Evolutionary conservation across 2,888 invertebrate genomes (phyloP), one percentile per base, ranked within the genome.

Genomic region (Aromia moschata): DNA sequence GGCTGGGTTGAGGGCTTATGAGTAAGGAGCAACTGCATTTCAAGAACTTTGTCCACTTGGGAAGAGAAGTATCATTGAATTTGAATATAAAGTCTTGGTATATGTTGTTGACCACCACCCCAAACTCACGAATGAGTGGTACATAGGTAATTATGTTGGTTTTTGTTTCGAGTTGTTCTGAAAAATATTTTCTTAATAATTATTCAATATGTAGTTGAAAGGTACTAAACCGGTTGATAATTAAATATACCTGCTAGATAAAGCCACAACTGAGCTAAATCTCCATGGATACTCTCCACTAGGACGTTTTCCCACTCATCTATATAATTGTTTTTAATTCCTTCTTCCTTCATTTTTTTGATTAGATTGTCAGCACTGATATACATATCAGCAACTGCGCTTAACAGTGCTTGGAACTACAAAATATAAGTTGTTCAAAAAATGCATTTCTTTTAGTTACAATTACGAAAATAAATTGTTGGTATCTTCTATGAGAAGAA

Each of bases 271-370:
- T 82, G 79, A 40, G 85, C 76, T 11, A 89, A 70, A 62, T 83
- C 82, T 46, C 72, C 70, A 71, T 85, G 84, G 33, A 89, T 80
- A 67, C 87, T 88, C 49, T 86, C 85, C 58, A 86, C 84, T 81
- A 94, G 92, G 53, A 94, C 84, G 77, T 91, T 89, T 46, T 81
- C 79, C 94, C 94, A 94, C 81, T 94, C 94, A 51, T 84, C 83
- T 17, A 83, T 74, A 45, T 87, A 84, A 66, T 78, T 79, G 53
- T 74, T 77, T 37, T 71, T 18, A 1, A 81, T 80, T 67, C 62
- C 69, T 15, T 79, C 69, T 51, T 74, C 67, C 54, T 77, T 73
- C 31, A 81, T 73, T 55, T 70, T 69, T 40, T 68, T 67, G 65
- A 87, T 81, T 71, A 85, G 84, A 63, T 63, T 70, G 17, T 80